These are phyloP conservation scores for Malurus melanocephalus DNA, from an alignment of 2,113 vertebrate genomes.

Conservation along the genomic window DNA sequence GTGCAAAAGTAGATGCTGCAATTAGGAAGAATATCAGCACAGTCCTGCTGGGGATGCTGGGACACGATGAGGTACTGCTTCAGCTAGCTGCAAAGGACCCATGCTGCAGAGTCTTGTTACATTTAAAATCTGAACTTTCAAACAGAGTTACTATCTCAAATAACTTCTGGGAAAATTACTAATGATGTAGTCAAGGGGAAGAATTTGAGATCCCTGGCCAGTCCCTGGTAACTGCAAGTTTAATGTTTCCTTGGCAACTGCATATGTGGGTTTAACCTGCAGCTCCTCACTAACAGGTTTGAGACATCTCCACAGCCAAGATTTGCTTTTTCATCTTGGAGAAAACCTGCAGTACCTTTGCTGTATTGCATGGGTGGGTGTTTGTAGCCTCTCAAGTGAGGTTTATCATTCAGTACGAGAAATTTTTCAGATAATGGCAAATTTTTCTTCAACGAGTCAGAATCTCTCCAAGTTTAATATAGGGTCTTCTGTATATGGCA, in stretches of 20 bases:
- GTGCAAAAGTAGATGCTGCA: constrained; percentile 88
- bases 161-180: neutral
- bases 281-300: neutral
- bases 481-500: neutral
- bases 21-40: constrained; percentile 89
- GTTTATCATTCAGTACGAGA: neutral
- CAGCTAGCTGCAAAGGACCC: neutral
- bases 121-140: neutral
- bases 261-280: neutral
- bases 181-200: neutral
- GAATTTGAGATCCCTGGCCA: neutral
- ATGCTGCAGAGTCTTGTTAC: neutral
- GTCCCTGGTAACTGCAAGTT: neutral
- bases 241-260: constrained; percentile 1
- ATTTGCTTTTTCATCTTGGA: neutral
- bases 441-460: neutral
- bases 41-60: constrained; percentile 91
- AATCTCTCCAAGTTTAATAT: neutral
- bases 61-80: constrained; percentile 90
- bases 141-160: neutral
- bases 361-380: rapidly evolving
- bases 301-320: neutral
- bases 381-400: neutral
- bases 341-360: neutral
- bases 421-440: neutral